Base-by-base conservation (phyloP, 2,888 invertebrate genomes). In the Rhamnusium bicolor region DNA sequence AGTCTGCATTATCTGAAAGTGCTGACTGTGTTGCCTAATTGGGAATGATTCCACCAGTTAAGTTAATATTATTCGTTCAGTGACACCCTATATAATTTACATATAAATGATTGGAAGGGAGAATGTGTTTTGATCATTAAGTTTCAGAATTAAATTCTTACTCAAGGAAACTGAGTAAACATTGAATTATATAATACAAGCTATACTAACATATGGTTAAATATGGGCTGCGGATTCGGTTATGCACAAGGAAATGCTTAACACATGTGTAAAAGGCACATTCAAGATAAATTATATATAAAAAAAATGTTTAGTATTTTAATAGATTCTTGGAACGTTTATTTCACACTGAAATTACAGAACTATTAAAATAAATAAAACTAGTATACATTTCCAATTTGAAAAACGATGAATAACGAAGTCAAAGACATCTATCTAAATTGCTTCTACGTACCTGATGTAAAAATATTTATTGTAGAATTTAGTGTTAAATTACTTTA, bases 21-120 rank as follows among this genome's bases (percentile, higher is more conserved):
- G n/a, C n/a, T n/a, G n/a, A n/a, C n/a, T n/a, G n/a, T n/a, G n/a
- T n/a, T n/a, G n/a, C n/a, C n/a, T n/a, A n/a, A n/a, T n/a, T n/a
- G n/a, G n/a, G n/a, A n/a, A n/a, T n/a, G n/a, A n/a, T n/a, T n/a
- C n/a, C n/a, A n/a, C n/a, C n/a, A n/a, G 24, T 24, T 24, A 24
- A 24, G 2, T 24, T 24, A 6, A 24, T 24, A 24, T 24, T 24
- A n/a, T n/a, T 24, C 6, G 60, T 40, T 60, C 60, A 19, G 18
- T 40, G 40, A 58, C 60, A 60, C n/a, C 61, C 61, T n/a, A 46
- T 46, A 61, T 14, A 61, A 61, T 46, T 61, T 46, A 61, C n/a
- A 61, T 46, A 18, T n/a, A 46, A 46, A 40, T 61, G 46, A 19
- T 10, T 21, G 19, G 19, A 10, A 58, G n/a, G 32, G n/a, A 46